These are phyloP conservation scores for Rynchops niger DNA, from an alignment of 2,113 vertebrate species.

Conservation along the genomic window DNA sequence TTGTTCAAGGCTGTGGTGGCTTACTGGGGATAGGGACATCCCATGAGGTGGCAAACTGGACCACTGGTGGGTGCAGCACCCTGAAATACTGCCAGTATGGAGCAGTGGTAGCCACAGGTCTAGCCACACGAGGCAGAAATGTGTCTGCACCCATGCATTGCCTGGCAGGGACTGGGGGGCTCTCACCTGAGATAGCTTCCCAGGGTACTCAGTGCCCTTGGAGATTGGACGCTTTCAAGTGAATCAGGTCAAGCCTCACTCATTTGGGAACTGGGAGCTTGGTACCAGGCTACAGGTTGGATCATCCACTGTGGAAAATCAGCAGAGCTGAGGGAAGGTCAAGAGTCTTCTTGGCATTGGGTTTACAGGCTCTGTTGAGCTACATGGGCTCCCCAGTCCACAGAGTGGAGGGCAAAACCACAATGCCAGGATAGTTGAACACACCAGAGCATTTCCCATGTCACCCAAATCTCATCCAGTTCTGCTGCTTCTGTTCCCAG, in stretches of 20 bases:
- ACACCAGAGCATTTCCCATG: neutral
- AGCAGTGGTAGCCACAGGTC: neutral
- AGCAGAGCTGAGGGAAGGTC: neutral
- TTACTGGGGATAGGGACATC: neutral
- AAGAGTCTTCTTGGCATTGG: neutral
- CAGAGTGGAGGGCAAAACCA: neutral
- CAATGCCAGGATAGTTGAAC: neutral
- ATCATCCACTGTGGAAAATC: neutral
- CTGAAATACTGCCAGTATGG: neutral
- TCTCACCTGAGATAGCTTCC: neutral
- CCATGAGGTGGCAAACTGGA: neutral
- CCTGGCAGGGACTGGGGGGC: neutral
- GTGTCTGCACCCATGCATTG: neutral
- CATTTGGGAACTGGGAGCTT: neutral
- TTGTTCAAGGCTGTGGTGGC: neutral
- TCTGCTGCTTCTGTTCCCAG: conserved; percentile 66
- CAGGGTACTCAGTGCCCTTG: neutral
- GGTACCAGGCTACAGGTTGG: neutral
- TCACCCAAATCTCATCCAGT: neutral
- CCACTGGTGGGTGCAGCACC: neutral
- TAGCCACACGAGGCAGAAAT: neutral
- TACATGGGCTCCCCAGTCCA: neutral
- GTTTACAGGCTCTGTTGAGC: neutral
- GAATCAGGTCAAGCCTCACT: neutral
- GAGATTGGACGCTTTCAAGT: neutral